Conservation (phyloP, 1,140 invertebrate species). For the Whitmania pigra region DNA sequence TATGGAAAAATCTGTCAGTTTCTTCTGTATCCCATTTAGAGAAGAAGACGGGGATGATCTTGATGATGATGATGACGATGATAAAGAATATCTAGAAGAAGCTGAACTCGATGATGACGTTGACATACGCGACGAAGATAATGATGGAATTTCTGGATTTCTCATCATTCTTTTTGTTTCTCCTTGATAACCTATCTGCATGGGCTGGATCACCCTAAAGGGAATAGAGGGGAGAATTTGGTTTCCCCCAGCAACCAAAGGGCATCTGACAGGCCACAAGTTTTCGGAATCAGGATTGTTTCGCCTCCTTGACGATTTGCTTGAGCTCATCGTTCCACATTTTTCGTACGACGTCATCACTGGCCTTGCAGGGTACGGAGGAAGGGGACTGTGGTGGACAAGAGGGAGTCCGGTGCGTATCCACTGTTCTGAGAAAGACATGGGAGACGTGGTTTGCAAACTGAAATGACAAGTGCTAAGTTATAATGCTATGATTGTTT, state of each 20-base stretch:
- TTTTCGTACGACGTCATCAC: no score
- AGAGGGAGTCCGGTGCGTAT: no score
- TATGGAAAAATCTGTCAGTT: slow-evolving; percentile 7
- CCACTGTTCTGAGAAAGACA: no score
- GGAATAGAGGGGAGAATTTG: no score
- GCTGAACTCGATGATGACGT: background rate
- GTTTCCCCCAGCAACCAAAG: background rate
- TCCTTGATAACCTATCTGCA: background rate
- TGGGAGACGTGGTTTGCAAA: no score
- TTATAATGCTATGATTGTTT: no score
- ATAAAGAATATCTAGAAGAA: background rate
- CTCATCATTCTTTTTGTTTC: background rate
- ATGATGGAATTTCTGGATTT: background rate
- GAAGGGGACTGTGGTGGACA: no score
- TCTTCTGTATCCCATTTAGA: background rate
- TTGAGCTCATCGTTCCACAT: no score
- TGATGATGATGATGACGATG: slow-evolving; percentile 8
- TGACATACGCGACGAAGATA: background rate
- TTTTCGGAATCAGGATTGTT: background rate
- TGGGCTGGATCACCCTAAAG: no score
- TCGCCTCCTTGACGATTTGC: no score
- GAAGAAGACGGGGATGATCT: background rate
- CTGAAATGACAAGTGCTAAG: no score
- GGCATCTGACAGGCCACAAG: background rate
- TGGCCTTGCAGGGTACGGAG: no score